Evolutionary conservation across 2,113 vertebrate genomes (phyloP).

Genomic region (Myrmecobius fasciatus): DNA sequence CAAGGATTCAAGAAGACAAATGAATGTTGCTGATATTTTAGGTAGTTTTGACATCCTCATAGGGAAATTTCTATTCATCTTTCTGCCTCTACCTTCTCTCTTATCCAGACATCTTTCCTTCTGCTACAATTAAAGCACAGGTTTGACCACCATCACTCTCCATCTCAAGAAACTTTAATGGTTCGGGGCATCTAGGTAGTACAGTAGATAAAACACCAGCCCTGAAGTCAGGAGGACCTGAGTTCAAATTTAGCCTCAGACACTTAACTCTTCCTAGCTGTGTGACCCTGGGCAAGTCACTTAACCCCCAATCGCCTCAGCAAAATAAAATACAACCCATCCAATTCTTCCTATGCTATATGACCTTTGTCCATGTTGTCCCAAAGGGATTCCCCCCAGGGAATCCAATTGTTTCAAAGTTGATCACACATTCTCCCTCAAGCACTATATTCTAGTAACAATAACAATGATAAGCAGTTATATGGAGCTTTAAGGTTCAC

Average conservation of each 20-base stretch:
- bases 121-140: not conserved
- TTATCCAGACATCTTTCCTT: not conserved
- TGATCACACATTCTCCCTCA: not conserved
- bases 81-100: not conserved
- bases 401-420: not conserved
- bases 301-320: too few relatives aligned
- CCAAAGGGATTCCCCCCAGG: not conserved
- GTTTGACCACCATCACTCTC: not conserved
- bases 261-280: too few relatives aligned
- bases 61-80: not conserved
- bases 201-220: too few relatives aligned
- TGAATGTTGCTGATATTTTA: not conserved
- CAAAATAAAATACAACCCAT: too few relatives aligned
- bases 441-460: not conserved
- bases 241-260: too few relatives aligned
- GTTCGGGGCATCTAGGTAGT: too few relatives aligned
- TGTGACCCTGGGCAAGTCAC: too few relatives aligned
- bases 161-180: not conserved
- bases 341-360: not conserved
- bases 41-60: not conserved
- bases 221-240: too few relatives aligned
- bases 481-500: not conserved
- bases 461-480: not conserved
- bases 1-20: not conserved
- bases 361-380: not conserved